These are phyloP conservation scores for Heterohyrax brucei DNA, from an alignment of 2,797 vertebrate genomes.

Conservation along the genomic window DNA sequence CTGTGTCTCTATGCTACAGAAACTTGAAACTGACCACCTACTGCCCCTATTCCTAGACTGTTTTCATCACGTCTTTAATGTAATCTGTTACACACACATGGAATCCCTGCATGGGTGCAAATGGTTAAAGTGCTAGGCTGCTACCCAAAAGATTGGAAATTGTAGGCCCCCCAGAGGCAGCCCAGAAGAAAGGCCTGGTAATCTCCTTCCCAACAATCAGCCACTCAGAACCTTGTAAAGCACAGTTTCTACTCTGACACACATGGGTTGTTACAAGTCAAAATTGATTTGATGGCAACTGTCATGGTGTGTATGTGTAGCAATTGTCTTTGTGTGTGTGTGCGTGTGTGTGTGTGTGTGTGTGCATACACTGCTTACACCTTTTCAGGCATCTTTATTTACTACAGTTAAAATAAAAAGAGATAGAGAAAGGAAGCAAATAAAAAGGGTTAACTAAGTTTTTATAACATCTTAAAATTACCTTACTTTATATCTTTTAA, in stretches of 20 bases:
- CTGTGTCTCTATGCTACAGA: not conserved
- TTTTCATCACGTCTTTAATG: conserved; percentile 48
- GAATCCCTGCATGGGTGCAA: not conserved
- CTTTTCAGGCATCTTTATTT: conserved; percentile 58
- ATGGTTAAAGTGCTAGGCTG: not conserved
- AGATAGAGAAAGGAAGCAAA: conserved; percentile 33
- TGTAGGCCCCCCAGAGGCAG: not conserved
- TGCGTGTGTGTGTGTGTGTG: too few relatives aligned
- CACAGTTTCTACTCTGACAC: not conserved
- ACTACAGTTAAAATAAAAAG: not conserved
- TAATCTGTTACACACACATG: not conserved
- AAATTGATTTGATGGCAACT: not conserved
- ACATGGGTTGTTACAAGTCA: not conserved
- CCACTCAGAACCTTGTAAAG: not conserved
- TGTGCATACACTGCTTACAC: not conserved
- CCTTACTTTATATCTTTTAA: conserved; percentile 79
- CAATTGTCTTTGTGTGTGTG: too few relatives aligned
- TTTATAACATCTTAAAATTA: conserved; percentile 58
- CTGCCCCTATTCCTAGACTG: not conserved
- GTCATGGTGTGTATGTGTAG: not conserved
- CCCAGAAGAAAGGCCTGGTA: not conserved
- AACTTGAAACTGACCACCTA: not conserved
- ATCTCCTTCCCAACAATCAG: not conserved
- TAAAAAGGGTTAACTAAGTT: conserved; percentile 51
- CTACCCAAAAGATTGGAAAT: not conserved